These are phyloP conservation scores for Paratilapia polleni DNA, from an alignment of 2,113 vertebrate genomes.

Conservation along the genomic window DNA sequence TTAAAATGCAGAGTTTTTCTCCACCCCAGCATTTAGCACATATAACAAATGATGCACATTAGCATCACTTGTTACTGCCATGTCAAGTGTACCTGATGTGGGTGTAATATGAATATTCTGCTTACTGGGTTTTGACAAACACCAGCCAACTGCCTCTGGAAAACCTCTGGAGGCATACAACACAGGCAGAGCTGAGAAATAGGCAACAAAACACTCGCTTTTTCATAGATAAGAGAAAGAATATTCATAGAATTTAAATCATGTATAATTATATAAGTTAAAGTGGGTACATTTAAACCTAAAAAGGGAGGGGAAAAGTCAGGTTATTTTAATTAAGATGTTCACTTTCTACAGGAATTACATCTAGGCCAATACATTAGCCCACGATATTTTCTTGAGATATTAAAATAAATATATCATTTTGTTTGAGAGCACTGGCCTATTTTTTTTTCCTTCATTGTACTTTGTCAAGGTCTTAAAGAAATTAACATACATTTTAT, in stretches of 20 bases:
- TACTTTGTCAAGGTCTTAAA: neutral
- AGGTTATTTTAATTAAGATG: neutral
- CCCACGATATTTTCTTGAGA: neutral
- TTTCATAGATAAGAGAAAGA: neutral
- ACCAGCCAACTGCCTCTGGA: neutral
- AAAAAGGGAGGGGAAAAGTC: neutral
- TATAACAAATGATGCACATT: neutral
- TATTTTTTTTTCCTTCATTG: neutral
- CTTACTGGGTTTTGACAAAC: neutral
- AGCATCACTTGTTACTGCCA: neutral
- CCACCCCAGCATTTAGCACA: neutral
- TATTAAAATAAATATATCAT: neutral
- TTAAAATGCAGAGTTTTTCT: neutral
- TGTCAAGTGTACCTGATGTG: constrained; percentile 4
- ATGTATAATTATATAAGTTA: neutral
- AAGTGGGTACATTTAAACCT: neutral
- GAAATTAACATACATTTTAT: neutral
- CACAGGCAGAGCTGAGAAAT: neutral
- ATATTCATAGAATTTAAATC: neutral
- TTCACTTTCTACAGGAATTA: neutral
- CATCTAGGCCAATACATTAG: neutral
- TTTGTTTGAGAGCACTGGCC: neutral
- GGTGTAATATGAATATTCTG: constrained; percentile 10
- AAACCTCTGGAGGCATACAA: neutral
- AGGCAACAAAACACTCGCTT: neutral